Evolutionary conservation across 2,797 vertebrate genomes (phyloP), one percentile per base, ranked within the genome.

Genomic region (Furcifer pardalis): DNA sequence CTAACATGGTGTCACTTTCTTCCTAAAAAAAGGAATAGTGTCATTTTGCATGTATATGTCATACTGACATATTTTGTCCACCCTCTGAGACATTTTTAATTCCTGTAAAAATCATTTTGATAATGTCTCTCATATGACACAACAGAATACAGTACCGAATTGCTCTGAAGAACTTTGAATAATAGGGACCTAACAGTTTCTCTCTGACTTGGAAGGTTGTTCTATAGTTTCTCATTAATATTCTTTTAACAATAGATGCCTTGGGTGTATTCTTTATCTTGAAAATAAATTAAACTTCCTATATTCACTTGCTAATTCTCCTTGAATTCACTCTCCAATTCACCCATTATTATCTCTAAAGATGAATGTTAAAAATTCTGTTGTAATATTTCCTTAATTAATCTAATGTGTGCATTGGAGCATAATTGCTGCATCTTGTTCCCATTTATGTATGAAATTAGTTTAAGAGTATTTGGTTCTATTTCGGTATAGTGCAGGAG

Each of bases 151-250:
- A 86, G 82, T 63, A 82, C 52, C 87, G 69, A 85, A 81, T 32
- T 83, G 83, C 83, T 90, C 84, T 80, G 78, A 82, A 76, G 79
- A 88, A n/a, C 85, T 91, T 88, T 87, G 89, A 89, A 73, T 89
- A 86, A 89, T 79, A 73, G 69, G 84, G 79, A 87, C 91, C 79
- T 88, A 83, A 76, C 59, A 88, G 69, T 86, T 73, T 73, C 25
- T 73, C 93, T 77, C 86, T 91, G 89, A 90, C 84, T 89, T 89
- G 89, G 83, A 90, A 93, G 84, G 69, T 76, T 56, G 27, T 74
- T 85, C 79, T 83, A 68, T 85, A 86, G 62, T 71, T 90, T 90
- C 89, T 90, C 89, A 71, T 88, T 87, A 85, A 68, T 82, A 75
- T 81, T 85, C 40, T 30, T 66, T 83, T 87, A 84, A 88, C 90